Base-by-base conservation (phyloP, 2,797 vertebrate genomes). In the Sphenopsis melanotis region DNA sequence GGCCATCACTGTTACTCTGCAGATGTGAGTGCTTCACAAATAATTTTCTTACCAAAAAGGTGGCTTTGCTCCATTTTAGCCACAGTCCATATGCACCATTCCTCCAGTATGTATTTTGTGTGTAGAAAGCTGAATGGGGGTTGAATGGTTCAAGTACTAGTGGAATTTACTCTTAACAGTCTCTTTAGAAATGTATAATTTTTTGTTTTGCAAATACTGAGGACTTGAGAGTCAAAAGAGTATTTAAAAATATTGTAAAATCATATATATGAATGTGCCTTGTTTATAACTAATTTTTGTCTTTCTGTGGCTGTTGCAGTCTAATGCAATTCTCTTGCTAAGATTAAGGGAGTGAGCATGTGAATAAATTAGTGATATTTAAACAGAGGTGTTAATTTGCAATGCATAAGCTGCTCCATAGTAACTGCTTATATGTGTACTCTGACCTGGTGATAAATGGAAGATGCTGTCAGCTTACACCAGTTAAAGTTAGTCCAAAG, bases 351-450 rank as follows among this genome's bases (percentile, higher is more conserved):
- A 95, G 88, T 87, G 68, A 94, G 61, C 57, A 36, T 81, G 61
- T 93, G 95, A 94, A 95, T 96, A 96, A 95, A 95, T 95, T 94
- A 92, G 79, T 85, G 76, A 75, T 96, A 91, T 89, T 95, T 94
- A 94, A 94, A 91, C 87, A 89, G 94, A 93, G 94, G 87, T 91
- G 82, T 94, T 91, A 75, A 94, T 95, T 94, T 96, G 85, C 82
- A 94, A 37, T 96, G 93, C 76, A 68, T 95, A 79, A 91, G 46
- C 68, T 83, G 72, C 69, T 92, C 82, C 76, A 61, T 75, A 81
- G 89, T 94, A 94, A 92, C 93, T 88, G 57, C 71, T 83, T 80
- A 50, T 85, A 32, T 87, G 72, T 52, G 7, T 83, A 42, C 65
- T 91, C 89, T 91, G 89, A 95, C 94, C 87, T 71, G 49, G 39